Percentiles rank a stretch among this genome's conserved stretches.
Conservation (phyloP, 2,797 vertebrate species). For the Alfaro cultratus region DNA sequence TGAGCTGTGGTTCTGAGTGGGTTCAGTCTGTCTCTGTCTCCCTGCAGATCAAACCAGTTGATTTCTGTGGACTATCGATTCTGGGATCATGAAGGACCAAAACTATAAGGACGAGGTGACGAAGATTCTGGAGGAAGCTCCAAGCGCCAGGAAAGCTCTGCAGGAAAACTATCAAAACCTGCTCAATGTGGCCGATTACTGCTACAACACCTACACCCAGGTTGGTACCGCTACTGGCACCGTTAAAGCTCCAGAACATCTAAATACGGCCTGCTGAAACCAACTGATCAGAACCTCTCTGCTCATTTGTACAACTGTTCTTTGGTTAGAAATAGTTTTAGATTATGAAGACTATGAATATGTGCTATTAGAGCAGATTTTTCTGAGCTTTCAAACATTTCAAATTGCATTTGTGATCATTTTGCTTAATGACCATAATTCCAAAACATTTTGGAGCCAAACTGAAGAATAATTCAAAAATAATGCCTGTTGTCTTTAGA, state of each 20-base stretch:
- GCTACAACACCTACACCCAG: constrained; percentile 50
- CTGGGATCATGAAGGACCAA: constrained; percentile 55
- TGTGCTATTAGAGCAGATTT: not conserved
- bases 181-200: constrained; percentile 60
- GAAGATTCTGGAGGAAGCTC: constrained; percentile 63
- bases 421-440: not conserved
- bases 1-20: not conserved
- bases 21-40: not conserved
- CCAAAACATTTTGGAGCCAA: not conserved
- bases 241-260: not conserved
- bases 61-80: not conserved
- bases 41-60: not conserved
- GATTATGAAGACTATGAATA: not conserved
- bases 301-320: not conserved
- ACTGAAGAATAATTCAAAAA: not conserved
- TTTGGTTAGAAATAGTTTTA: not conserved
- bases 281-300: not conserved
- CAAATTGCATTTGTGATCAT: not conserved
- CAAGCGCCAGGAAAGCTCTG: constrained; percentile 53
- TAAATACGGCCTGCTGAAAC: not conserved
- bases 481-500: not conserved
- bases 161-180: constrained; percentile 65
- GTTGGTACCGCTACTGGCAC: constrained; percentile 1
- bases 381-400: not conserved
- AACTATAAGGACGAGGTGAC: constrained; percentile 42